A percentile compares a stretch with the other conserved stretches of the same genome.
Evolutionary conservation across 2,888 invertebrate species (phyloP).

Genomic region (Harpalus rufipes): DNA sequence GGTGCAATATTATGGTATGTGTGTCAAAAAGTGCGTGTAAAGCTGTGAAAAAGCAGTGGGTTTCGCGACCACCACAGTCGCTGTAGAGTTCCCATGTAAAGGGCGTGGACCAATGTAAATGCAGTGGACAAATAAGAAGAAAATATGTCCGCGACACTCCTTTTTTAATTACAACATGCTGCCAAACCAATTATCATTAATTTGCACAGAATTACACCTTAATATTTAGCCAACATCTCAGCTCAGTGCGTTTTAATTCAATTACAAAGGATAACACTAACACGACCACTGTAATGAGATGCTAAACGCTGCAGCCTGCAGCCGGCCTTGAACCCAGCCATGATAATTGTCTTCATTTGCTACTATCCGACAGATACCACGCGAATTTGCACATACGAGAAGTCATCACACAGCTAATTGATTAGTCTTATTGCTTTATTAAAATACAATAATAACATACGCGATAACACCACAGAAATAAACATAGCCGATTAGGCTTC

Average conservation of each 20-base stretch:
- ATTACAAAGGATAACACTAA: conserved; percentile 12
- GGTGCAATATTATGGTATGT: no score
- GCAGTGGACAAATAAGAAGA: conserved; percentile 5
- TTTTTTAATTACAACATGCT: conserved; percentile 27
- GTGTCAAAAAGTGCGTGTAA: neutral
- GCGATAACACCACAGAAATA: no score
- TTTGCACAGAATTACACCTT: conserved; percentile 48
- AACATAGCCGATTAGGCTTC: no score
- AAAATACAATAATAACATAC: no score
- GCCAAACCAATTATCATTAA: conserved; percentile 32
- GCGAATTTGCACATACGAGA: no score
- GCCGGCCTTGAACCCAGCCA: conserved; percentile 31
- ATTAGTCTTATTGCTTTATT: no score
- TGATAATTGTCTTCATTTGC: no score
- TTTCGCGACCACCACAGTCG: neutral
- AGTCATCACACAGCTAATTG: no score
- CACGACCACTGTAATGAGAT: conserved; percentile 23
- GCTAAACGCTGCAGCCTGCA: conserved; percentile 22
- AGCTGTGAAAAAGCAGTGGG: neutral
- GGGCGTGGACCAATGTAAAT: neutral
- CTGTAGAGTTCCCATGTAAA: neutral
- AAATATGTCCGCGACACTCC: conserved; percentile 20
- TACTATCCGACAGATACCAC: no score
- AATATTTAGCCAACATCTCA: conserved; percentile 2
- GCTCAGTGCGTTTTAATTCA: conserved; percentile 23